Base-by-base conservation (phyloP, 2,888 invertebrate species). In the Molorchus minor region DNA sequence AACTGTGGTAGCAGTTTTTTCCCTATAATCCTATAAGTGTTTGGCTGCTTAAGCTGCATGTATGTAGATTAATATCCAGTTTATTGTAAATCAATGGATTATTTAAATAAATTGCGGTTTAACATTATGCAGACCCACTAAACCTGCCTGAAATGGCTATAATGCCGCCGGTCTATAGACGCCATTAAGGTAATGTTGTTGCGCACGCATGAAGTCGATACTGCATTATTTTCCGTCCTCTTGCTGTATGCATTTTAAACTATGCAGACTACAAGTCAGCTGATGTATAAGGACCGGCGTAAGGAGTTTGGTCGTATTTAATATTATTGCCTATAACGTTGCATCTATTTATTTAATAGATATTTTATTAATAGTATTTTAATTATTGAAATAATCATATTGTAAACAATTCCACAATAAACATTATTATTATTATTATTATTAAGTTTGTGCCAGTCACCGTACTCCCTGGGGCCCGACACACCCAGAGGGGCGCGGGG, bases 201-300 rank as follows among this genome's bases (percentile, higher is more conserved):
- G 74, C 75, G 75, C 74, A 69, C 74, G 74, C 75, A 74, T 49
- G 68, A 68, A 66, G 69, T 74, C 75, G 72, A 73, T 72, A 74
- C 70, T 71, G 73, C 73, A 72, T 72, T 66, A 52, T 52, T 43
- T 41, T 49, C 49, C 33, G 41, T 40, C 38, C 35, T 49, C 51
- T 51, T 52, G 17, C 15, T 41, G 41, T 17, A 29, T 30, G 41
- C 30, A 52, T 17, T 52, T 40, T 29, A 30, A n/a, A 29, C 40
- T 25, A 19, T 49, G 25, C 29, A 29, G 16, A 10, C 20, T 15
- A n/a, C n/a, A n/a, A 40, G 52, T 52, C 52, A 52, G 52, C 41
- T 52, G 52, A 52, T 52, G 12, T n/a, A 19, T 17, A 33, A 33
- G 46, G 36, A 21, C 35, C 35, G 20, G 36, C 20, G n/a, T n/a